These are phyloP conservation scores for Deroplatys truncata DNA, from an alignment of 2,888 invertebrate genomes.

Conservation along the genomic window DNA sequence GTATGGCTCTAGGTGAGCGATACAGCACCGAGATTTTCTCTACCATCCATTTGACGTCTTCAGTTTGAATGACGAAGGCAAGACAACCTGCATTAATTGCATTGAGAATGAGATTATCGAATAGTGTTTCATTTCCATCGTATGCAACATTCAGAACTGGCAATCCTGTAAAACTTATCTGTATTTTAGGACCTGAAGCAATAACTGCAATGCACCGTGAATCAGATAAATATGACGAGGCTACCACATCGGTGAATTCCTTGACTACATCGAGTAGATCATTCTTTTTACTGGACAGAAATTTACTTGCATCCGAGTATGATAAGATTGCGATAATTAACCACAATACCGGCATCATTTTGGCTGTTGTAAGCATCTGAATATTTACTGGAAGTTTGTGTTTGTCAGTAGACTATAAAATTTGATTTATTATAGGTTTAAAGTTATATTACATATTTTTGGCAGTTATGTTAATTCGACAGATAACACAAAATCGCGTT, in stretches of 20 bases:
- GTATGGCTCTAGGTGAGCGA: background rate
- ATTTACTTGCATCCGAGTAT: background rate
- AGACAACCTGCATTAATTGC: background rate
- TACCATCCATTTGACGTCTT: background rate
- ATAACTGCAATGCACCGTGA: background rate
- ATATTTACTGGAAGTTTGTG: too few relatives aligned
- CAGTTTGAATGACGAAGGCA: background rate
- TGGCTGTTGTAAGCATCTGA: too few relatives aligned
- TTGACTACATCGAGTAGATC: background rate
- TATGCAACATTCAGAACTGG: background rate
- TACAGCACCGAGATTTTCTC: background rate
- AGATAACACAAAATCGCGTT: too few relatives aligned
- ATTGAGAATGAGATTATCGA: background rate
- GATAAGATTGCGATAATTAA: background rate
- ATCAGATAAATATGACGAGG: background rate
- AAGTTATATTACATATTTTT: too few relatives aligned
- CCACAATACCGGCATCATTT: too few relatives aligned
- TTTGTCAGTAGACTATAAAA: too few relatives aligned
- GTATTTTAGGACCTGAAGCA: background rate
- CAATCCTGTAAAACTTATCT: background rate
- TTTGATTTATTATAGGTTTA: too few relatives aligned
- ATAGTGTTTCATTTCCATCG: background rate
- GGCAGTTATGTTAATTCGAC: too few relatives aligned
- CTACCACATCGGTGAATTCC: background rate
- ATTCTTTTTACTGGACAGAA: background rate